Base-by-base conservation (phyloP, 2,888 invertebrate genomes). In the Brachycybe producta region DNA sequence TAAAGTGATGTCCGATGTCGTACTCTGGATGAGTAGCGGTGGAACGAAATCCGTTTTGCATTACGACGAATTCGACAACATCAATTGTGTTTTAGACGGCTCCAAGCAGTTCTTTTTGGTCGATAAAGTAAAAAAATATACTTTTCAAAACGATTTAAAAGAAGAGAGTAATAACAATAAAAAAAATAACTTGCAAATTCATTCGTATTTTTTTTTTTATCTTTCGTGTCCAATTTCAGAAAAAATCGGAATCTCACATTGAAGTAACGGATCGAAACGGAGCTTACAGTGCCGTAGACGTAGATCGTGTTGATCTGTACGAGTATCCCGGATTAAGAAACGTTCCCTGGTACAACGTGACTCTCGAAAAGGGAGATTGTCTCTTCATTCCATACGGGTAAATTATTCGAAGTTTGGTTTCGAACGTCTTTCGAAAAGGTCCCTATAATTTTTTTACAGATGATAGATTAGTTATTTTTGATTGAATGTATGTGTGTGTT, bases 41-140 rank as follows among this genome's bases (percentile, higher is more conserved):
- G 59, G 57, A 0, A 61, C 63, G 4, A 59, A 57, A 44, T 64
- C 64, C 3, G 62, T 64, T 2, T 58, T 64, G 5, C 64, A 64
- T 45, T 56, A 57, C 43, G 64, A 64, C 48, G 55, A 54, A 2
- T 51, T 61, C 11, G 62, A 64, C 54, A 63, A 64, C 46, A 56
- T 64, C n/a, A 60, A 61, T 48, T 64, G 64, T 54, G 46, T 64
- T 5, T 50, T 64, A 1, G 62, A 62, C 49, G 64, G 64, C 8
- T 46, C 54, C 30, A 64, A 64, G 51, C 55, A 62, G 19, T 39
- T 64, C 13, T 50, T 63, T 38, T 56, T 64, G 11, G 58, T 62
- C 41, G 60, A 64, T 49, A 60, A 60, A 57, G 64, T 62, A 26
- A 42, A 28, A n/a, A 3, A 13, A 11, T 30, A 30, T 8, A 30